Evolutionary conservation across 2,113 vertebrate species (phyloP), one percentile per base, ranked within the genome.

Genomic region (Myotis brandtii): DNA sequence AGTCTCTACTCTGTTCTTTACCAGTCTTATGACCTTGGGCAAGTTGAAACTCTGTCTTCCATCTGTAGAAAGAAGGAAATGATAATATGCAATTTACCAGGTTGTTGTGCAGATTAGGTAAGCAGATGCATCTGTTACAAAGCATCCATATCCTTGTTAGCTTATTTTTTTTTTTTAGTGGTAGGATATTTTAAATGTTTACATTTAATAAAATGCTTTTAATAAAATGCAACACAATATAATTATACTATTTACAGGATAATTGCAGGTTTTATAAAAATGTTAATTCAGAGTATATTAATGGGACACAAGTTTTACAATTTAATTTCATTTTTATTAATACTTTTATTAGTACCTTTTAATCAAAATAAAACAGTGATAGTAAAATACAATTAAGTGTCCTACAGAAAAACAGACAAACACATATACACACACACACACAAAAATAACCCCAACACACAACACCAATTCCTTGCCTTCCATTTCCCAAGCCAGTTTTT

Each of bases 261-360:
- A 96, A 93, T 92, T 93, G 64, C 34, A 92, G 79, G 64, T 95
- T 93, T 96, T 89, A 66, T 79, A 82, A 93, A 79, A 97, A 86
- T 89, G 62, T 82, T 96, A 90, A 86, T 96, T 96, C n/a, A 84
- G 13, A 89, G n/a, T 90, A 43, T 66, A 79, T 94, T 94, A 95
- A 86, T 77, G 66, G 54, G 46, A 59, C 25, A 75, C 32, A 86
- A 23, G 46, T 70, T 85, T 95, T 93, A 76, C 56, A 96, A 93
- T 93, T 93, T 93, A 86, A 17, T 40, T 96, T 93, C 66, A 89
- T 91, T 93, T 95, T 87, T 88, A 87, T 90, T 92, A 92, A 86
- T 32, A 82, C 23, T 94, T 77, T n/a, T 52, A 77, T 77, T 50
- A 21, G 50, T 50, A 85, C 32, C 34, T 96, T 91, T 89, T 77